phyloP scores from a whole-genome alignment of 2,888 invertebrate genomes.

The Acleris laterana region DNA sequence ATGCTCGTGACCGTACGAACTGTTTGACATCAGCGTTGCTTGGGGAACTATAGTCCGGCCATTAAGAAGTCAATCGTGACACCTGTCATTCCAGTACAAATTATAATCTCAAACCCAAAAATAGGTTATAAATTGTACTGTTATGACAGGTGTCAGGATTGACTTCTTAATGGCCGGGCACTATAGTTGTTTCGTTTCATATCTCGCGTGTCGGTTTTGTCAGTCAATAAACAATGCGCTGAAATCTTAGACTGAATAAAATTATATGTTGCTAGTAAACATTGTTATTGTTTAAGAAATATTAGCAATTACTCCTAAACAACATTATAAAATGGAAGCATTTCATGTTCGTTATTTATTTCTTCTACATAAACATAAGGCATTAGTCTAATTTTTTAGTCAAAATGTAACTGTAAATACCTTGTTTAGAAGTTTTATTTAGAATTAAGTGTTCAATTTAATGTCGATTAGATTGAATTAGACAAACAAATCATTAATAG shows the following conservation, averaged over 20 bases:
- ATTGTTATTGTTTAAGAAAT: conserved; percentile 73
- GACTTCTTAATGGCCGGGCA: no score
- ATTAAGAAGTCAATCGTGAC: no score
- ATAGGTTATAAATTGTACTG: no score
- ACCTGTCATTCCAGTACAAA: no score
- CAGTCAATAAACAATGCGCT: conserved; percentile 69
- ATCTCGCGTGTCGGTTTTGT: conserved; percentile 55
- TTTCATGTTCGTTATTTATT: conserved; percentile 84
- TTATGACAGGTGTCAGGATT: no score
- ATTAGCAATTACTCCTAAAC: conserved; percentile 70
- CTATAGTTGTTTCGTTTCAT: conserved; percentile 40
- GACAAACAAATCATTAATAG: conserved; percentile 59
- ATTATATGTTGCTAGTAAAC: conserved; percentile 64
- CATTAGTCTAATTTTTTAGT: conserved; percentile 81
- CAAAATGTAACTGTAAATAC: conserved; percentile 81
- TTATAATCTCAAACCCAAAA: no score
- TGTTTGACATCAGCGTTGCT: conserved; percentile 31
- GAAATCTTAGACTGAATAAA: conserved; percentile 74
- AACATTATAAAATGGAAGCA: conserved; percentile 76
- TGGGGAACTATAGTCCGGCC: no score
- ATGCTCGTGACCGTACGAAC: no score
- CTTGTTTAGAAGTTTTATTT: conserved; percentile 81
- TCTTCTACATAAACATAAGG: conserved; percentile 68
- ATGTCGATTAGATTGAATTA: conserved; percentile 77
- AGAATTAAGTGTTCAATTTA: conserved; percentile 81